phyloP scores from a whole-genome alignment of 2,797 vertebrate species.

The Triplophysa yarkandensis region DNA sequence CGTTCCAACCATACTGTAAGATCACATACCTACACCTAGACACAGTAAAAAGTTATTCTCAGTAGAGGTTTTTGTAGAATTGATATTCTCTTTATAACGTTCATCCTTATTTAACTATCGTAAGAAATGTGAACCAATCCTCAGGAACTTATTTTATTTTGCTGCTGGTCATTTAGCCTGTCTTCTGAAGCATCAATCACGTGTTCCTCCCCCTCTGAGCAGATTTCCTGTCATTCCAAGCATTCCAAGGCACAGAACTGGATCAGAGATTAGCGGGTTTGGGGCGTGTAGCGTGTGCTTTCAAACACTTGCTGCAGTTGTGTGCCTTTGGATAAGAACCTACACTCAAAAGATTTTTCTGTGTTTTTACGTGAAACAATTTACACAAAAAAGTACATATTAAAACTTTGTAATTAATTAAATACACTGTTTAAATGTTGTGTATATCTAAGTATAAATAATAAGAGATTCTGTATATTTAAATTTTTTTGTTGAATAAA shows the following conservation, averaged over 20 bases:
- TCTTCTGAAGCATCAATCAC: constrained; percentile 39
- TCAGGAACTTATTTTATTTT: constrained; percentile 27
- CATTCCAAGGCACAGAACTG: constrained; percentile 59
- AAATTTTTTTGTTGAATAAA: too few relatives aligned
- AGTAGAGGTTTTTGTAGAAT: too few relatives aligned
- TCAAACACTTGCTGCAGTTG: constrained; percentile 5
- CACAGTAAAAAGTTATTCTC: background rate
- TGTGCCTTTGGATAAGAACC: background rate
- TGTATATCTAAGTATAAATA: too few relatives aligned
- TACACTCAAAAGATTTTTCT: too few relatives aligned
- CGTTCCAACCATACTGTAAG: background rate
- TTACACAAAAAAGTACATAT: too few relatives aligned
- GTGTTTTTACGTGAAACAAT: too few relatives aligned
- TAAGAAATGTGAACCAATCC: constrained; percentile 15
- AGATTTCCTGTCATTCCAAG: constrained; percentile 61
- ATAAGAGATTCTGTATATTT: too few relatives aligned
- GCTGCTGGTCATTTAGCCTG: constrained; percentile 15
- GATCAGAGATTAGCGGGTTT: constrained; percentile 46
- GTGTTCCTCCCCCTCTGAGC: constrained; percentile 39
- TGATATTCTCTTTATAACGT: too few relatives aligned
- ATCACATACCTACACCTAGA: background rate
- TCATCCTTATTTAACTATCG: constrained; percentile 1
- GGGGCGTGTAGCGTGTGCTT: constrained; percentile 20
- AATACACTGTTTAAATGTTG: too few relatives aligned
- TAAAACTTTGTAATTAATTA: too few relatives aligned